phyloP scores from a whole-genome alignment of 2,113 vertebrate genomes.

The Myocastor coypus region DNA sequence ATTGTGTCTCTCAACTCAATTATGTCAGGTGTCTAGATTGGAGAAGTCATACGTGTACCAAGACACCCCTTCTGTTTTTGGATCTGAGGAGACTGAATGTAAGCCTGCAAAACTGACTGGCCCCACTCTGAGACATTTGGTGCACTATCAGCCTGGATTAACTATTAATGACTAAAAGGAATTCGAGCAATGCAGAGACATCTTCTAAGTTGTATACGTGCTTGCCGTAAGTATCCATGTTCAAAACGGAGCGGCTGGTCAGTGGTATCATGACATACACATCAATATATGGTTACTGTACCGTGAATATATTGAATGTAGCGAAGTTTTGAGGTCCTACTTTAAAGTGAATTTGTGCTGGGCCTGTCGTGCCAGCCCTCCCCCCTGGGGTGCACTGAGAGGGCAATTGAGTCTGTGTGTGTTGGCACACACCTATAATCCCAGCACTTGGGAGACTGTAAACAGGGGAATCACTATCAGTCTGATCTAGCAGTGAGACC shows the following conservation, averaged over 20 bases:
- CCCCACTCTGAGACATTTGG: not conserved
- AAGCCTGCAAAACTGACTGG: not conserved
- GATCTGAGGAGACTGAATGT: not conserved
- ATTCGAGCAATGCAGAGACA: not conserved
- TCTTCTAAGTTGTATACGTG: not conserved
- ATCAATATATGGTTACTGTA: not conserved
- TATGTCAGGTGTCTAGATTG: not conserved
- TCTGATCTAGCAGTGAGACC: too few species aligned
- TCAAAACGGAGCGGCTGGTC: not conserved
- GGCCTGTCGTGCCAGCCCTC: too few species aligned
- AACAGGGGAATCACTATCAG: too few species aligned
- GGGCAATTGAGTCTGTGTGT: too few species aligned
- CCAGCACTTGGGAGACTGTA: too few species aligned
- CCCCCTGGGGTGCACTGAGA: too few species aligned
- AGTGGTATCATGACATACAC: not conserved
- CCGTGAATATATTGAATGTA: not conserved
- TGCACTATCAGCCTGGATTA: not conserved
- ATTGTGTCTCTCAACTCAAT: not conserved
- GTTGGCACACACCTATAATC: too few species aligned
- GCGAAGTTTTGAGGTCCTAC: not conserved
- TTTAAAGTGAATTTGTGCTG: not conserved
- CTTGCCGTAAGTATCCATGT: not conserved
- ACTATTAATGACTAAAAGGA: not conserved
- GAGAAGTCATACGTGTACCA: not conserved
- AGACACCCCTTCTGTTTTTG: not conserved